phyloP scores from a whole-genome alignment of 1,140 invertebrate genomes.

The Brachionus plicatilis region DNA sequence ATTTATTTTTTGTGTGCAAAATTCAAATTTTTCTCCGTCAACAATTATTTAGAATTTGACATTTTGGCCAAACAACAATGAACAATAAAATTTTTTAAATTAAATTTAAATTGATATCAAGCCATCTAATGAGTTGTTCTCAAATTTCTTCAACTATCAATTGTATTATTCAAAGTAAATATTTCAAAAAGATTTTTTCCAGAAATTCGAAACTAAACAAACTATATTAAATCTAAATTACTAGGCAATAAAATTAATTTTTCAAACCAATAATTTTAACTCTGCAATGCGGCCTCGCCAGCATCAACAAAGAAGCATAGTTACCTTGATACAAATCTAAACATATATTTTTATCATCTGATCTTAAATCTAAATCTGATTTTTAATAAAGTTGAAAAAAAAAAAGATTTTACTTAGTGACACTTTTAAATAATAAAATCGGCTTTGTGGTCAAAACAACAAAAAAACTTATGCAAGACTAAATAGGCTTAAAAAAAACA shows the following conservation, averaged over 20 bases:
- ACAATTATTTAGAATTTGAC: no score
- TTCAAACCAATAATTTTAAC: not conserved
- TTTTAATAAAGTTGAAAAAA: not conserved
- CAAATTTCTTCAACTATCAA: not conserved
- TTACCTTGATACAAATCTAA: not conserved
- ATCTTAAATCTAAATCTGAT: not conserved
- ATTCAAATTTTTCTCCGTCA: no score
- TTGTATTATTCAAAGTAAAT: not conserved
- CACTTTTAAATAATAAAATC: not conserved
- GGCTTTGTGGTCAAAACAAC: not conserved
- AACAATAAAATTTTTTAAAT: not conserved
- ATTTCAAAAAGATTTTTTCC: not conserved
- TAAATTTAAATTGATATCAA: not conserved
- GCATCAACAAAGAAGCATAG: not conserved
- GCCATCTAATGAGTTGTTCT: not conserved
- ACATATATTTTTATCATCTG: not conserved
- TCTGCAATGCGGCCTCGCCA: not conserved
- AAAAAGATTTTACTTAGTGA: not conserved
- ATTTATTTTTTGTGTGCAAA: no score
- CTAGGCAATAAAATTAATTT: not conserved
- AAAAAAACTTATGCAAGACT: not conserved
- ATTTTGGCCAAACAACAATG: no score
- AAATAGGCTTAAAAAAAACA: not conserved
- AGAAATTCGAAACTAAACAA: not conserved
- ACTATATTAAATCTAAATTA: not conserved